Evolutionary conservation across 2,113 vertebrate genomes (phyloP).

Genomic region (Siphamia tubifer): DNA sequence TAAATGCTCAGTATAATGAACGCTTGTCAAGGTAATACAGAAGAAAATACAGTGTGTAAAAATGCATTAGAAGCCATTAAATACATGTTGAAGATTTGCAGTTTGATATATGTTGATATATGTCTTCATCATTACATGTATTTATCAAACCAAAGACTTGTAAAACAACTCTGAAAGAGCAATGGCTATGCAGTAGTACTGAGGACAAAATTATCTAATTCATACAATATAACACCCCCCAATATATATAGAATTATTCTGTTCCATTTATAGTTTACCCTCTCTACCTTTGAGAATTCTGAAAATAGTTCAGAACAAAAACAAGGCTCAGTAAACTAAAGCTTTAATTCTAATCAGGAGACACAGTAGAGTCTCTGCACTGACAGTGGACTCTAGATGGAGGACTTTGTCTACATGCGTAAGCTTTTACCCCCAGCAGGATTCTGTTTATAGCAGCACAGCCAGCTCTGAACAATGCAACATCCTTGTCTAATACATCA

Average conservation of each 20-base stretch:
- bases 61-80: too few species aligned
- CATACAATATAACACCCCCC: neutral
- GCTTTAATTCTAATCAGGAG: constrained; percentile 1
- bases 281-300: neutral
- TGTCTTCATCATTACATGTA: neutral
- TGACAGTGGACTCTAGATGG: constrained; percentile 5
- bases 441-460: neutral
- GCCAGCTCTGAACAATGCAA: neutral
- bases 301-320: constrained; percentile 34
- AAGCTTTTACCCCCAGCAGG: neutral
- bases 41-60: too few species aligned
- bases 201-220: neutral
- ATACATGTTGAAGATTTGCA: neutral
- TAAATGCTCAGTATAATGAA: constrained; percentile 5
- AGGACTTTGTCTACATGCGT: neutral
- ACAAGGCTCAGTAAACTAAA: constrained; percentile 2
- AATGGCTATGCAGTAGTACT: neutral
- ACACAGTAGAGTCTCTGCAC: neutral
- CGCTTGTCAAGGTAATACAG: too few species aligned
- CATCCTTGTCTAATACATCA: neutral
- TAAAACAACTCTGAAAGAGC: neutral
- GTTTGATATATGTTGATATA: neutral
- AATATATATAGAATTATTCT: neutral
- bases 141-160: neutral
- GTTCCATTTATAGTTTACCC: neutral